phyloP scores from a whole-genome alignment of 2,797 vertebrate species.

The Fistularia tabacaria region DNA sequence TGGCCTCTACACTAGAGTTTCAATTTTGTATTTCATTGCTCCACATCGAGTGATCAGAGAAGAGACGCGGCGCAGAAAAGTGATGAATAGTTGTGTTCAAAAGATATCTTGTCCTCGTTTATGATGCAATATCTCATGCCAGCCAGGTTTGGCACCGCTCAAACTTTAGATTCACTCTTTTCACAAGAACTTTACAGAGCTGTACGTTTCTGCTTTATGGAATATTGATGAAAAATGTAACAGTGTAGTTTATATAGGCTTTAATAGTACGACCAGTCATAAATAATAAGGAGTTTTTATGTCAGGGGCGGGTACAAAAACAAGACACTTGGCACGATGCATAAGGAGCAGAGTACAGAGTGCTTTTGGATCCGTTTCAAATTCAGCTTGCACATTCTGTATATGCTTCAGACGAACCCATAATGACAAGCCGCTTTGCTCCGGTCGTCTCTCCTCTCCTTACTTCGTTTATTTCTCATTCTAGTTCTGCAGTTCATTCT shows the following conservation, averaged over 20 bases:
- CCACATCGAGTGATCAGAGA: constrained; percentile 14
- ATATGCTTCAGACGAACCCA: constrained; percentile 74
- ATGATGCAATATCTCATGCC: neutral
- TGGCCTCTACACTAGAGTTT: constrained; percentile 6
- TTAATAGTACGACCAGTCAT: constrained; percentile 36
- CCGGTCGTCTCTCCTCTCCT: constrained; percentile 45
- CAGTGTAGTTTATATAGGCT: constrained; percentile 33
- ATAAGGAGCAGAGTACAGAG: constrained; percentile 32
- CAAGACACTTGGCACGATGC: constrained; percentile 47
- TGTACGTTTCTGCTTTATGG: no score
- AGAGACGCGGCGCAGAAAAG: constrained; percentile 6
- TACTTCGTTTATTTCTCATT: constrained; percentile 41
- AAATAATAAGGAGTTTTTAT: constrained; percentile 55
- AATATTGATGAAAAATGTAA: neutral
- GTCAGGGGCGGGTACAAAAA: constrained; percentile 55
- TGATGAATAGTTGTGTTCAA: neutral
- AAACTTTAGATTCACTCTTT: no score
- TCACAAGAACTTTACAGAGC: no score
- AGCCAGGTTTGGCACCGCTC: no score
- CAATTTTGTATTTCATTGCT: constrained; percentile 2
- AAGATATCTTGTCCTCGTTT: constrained; percentile 14
- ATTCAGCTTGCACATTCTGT: constrained; percentile 68
- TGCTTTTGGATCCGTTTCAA: constrained; percentile 44
- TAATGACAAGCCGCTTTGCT: constrained; percentile 76
- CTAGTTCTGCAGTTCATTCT: constrained; percentile 54